These are phyloP conservation scores for Rhabditoides inermis DNA, from an alignment of 2,888 invertebrate species.

Conservation along the genomic window DNA sequence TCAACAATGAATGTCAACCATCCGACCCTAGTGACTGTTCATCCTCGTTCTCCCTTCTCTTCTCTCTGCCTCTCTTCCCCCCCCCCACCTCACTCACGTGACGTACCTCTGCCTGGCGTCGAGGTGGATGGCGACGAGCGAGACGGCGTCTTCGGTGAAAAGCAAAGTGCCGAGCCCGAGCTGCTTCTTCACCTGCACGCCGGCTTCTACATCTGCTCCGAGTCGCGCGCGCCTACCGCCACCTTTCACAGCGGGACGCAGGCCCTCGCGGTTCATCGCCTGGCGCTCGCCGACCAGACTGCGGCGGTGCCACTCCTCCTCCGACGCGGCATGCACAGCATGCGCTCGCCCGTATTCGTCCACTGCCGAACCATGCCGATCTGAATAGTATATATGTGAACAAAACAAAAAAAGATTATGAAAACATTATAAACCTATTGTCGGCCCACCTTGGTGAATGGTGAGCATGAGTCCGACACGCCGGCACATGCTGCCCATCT, in stretches of 20 bases:
- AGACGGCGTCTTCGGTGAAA: constrained; percentile 18
- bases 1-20: too few species aligned
- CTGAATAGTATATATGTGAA: constrained; percentile 7
- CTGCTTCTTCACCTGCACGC: constrained; percentile 38
- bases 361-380: constrained; percentile 68
- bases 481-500: too few species aligned
- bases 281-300: constrained; percentile 56
- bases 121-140: constrained; percentile 22
- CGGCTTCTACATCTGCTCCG: constrained; percentile 32
- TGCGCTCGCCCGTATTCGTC: constrained; percentile 53
- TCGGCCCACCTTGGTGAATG: constrained; percentile 7
- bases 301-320: constrained; percentile 27
- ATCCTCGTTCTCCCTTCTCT: too few species aligned
- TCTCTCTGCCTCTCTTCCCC: too few species aligned
- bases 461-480: constrained; percentile 12
- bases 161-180: constrained; percentile 42
- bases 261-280: constrained; percentile 52
- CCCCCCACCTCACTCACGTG: constrained; percentile 86
- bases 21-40: too few species aligned
- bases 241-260: constrained; percentile 47
- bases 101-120: constrained; percentile 69
- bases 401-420: neutral
- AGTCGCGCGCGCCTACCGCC: constrained; percentile 43
- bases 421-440: too few species aligned
- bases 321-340: constrained; percentile 44